Evolutionary conservation across 2,113 vertebrate species (phyloP).

Genomic region (human (Homo sapiens)): DNA sequence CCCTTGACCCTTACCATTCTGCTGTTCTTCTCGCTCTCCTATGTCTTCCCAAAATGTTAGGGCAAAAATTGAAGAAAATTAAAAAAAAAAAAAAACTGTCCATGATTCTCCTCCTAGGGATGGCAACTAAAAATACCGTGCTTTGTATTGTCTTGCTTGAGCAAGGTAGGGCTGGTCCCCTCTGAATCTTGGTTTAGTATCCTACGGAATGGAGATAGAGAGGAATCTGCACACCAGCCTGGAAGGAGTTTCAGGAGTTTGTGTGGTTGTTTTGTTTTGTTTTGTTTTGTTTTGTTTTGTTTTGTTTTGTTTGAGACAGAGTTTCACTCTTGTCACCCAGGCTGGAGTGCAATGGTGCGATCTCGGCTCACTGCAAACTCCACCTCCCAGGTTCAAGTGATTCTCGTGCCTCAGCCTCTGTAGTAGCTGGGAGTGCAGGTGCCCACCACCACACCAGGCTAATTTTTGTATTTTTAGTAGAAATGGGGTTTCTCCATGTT

Average conservation of each 20-base stretch:
- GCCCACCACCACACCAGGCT: rapidly evolving
- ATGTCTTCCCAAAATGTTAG: background rate
- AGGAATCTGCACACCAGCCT: background rate
- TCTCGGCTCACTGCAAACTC: background rate
- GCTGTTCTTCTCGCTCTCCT: background rate
- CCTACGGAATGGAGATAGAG: background rate
- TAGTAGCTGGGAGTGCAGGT: background rate
- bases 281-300: background rate
- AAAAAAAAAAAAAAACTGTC: background rate
- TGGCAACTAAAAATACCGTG: background rate
- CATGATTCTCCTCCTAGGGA: background rate
- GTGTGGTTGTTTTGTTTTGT: background rate
- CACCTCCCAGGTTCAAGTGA: background rate
- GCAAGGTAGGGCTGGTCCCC: background rate
- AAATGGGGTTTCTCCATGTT: background rate
- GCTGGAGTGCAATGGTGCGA: background rate
- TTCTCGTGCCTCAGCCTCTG: background rate
- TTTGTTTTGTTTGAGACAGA: background rate
- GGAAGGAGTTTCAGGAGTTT: background rate
- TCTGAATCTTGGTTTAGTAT: background rate
- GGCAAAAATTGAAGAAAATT: background rate
- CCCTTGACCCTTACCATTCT: background rate
- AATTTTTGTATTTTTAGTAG: background rate
- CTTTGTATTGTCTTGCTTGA: background rate
- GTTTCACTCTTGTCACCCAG: background rate